These are phyloP conservation scores for Styela plicata DNA, from an alignment of 23 tunicate species.

Conservation along the genomic window DNA sequence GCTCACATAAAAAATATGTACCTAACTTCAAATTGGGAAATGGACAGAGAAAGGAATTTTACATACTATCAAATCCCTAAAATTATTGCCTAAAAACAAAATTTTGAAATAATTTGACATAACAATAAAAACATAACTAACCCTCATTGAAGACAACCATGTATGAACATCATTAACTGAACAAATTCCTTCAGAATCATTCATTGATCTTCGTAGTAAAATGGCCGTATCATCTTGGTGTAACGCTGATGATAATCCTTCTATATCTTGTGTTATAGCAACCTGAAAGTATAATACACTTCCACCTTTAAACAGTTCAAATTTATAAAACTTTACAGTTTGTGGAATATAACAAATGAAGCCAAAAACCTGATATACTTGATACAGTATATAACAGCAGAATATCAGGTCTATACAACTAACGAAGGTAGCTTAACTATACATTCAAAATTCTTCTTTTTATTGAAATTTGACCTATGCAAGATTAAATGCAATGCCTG, in stretches of 20 bases:
- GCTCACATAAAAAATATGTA: not conserved
- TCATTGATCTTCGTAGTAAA: conserved; percentile 17
- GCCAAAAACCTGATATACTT: too few species aligned
- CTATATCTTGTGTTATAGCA: conserved; percentile 49
- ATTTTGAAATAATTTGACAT: not conserved
- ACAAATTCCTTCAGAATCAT: conserved; percentile 31
- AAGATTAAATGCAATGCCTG: too few species aligned
- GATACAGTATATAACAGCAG: too few species aligned
- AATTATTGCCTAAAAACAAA: not conserved
- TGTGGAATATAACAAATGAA: too few species aligned
- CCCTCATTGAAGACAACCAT: conserved; percentile 56
- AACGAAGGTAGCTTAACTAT: too few species aligned
- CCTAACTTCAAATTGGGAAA: not conserved
- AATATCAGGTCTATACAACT: too few species aligned
- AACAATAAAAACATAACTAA: conserved; percentile 20
- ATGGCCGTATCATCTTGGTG: conserved; percentile 36
- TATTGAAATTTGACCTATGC: too few species aligned
- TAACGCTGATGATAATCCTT: conserved; percentile 32
- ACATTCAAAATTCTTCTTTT: too few species aligned
- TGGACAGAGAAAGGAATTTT: not conserved
- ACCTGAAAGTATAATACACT: not conserved
- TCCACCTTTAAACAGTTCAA: too few species aligned
- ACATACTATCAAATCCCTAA: not conserved
- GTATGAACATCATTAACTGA: conserved; percentile 28
- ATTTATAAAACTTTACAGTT: too few species aligned